phyloP scores from a whole-genome alignment of 2,888 invertebrate genomes.

The Philereme vetulata region DNA sequence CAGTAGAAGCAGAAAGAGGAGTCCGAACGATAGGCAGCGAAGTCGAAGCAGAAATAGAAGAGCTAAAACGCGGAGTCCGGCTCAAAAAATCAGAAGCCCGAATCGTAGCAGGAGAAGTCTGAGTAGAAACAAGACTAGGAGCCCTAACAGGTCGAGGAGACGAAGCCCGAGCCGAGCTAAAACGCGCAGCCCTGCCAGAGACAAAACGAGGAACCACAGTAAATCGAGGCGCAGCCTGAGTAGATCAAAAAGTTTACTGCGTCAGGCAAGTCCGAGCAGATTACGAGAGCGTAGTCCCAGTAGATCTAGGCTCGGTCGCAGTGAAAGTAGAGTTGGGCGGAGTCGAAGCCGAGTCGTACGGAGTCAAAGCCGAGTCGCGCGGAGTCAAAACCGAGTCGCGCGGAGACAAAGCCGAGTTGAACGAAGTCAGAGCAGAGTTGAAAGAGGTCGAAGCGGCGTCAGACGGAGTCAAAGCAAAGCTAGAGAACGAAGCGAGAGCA shows the following conservation, averaged over 20 bases:
- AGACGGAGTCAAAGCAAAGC: not conserved
- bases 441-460: not conserved
- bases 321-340: not conserved
- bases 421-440: too few species aligned
- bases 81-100: not conserved
- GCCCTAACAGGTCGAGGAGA: not conserved
- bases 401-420: not conserved
- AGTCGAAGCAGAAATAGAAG: not conserved
- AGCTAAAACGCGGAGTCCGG: not conserved
- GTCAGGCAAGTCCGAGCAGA: not conserved
- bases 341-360: not conserved
- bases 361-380: not conserved
- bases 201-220: slow-evolving; percentile 6
- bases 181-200: not conserved
- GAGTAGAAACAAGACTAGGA: not conserved
- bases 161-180: slow-evolving; percentile 6
- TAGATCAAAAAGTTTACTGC: not conserved
- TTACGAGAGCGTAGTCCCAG: not conserved
- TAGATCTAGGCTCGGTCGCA: too few species aligned
- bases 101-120: not conserved
- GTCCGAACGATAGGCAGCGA: not conserved
- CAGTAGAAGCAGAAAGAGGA: not conserved
- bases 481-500: not conserved
- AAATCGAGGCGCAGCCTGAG: not conserved
- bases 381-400: not conserved